Base-by-base conservation (phyloP, 2,888 invertebrate genomes). In the Notodonta dromedarius region DNA sequence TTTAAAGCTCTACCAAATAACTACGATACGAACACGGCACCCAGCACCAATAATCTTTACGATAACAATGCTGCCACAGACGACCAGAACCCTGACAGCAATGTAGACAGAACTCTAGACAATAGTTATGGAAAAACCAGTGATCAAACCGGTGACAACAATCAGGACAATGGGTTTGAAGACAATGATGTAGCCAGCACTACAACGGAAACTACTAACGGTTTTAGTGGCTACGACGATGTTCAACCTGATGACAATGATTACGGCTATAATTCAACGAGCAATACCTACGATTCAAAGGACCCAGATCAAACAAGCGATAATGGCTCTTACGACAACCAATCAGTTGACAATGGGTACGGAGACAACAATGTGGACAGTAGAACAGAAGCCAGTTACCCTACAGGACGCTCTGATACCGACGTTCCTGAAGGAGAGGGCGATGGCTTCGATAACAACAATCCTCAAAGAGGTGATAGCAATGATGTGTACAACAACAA, bases 1-100 rank as follows among this genome's bases (percentile, higher is more conserved):
- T 60, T 65, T 63, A 54, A 60, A 65, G 70, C 51, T 24, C 50
- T 14, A 57, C 13, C 11, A 50, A 50, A 57, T 48, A 57, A n/a
- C 24, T 57, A 48, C 39, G 57, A 50, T 50, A 35, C 46, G 14
- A 32, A 40, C 62, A 24, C 56, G 12, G 5, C 53, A 9, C 39
- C 54, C 12, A 35, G 39, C 14, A 39, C 12, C 14, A 39, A 39
- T 39, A 14, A 39, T 14, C 39, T 3, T 0, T 39, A 54, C 12
- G n/a, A 13, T 0, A 54, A 54, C 9, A 54, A 54, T 54, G 32
- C 7, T 4, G 11, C 3, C 14, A 39, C n/a, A 8, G 53, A 13
- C 5, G 53, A 16, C 5, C 53, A 12, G 12, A 12, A 13, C 51
- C n/a, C 48, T 12, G 12, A n/a, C 12, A 42, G 13, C 11, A 52